These are phyloP conservation scores for Argyrosomus japonicus DNA, from an alignment of 2,113 vertebrate genomes.

Conservation along the genomic window DNA sequence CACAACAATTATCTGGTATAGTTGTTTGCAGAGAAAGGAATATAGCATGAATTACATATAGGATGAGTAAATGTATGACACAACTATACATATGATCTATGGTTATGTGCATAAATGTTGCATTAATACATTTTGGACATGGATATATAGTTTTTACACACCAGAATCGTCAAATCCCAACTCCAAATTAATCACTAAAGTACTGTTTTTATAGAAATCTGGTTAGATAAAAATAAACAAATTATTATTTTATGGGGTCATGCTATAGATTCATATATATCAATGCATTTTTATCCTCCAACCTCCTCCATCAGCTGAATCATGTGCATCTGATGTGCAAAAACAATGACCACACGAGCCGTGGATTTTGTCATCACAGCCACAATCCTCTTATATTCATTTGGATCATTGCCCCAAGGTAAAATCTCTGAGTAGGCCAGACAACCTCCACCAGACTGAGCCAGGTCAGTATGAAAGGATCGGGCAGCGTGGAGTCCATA, in stretches of 20 bases:
- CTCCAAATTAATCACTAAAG: too few relatives aligned
- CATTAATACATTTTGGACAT: neutral
- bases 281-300: neutral
- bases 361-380: conserved; percentile 44
- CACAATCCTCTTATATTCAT: conserved; percentile 43
- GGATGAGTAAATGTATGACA: neutral
- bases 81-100: neutral
- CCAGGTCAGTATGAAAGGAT: conserved; percentile 45
- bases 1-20: too few relatives aligned
- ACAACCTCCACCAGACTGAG: conserved; percentile 28
- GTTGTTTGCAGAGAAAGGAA: neutral
- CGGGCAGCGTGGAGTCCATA: conserved; percentile 46
- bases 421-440: conserved; percentile 47
- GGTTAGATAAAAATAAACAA: too few relatives aligned
- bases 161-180: too few relatives aligned
- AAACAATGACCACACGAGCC: conserved; percentile 50
- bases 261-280: neutral
- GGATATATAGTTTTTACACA: neutral
- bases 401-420: conserved; percentile 24
- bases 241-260: neutral
- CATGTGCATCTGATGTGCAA: conserved; percentile 46
- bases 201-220: too few relatives aligned
- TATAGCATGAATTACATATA: neutral
- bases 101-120: neutral
- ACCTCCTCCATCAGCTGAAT: conserved; percentile 50